phyloP scores from a whole-genome alignment of 2,888 invertebrate genomes.

The Tenodera sinensis region DNA sequence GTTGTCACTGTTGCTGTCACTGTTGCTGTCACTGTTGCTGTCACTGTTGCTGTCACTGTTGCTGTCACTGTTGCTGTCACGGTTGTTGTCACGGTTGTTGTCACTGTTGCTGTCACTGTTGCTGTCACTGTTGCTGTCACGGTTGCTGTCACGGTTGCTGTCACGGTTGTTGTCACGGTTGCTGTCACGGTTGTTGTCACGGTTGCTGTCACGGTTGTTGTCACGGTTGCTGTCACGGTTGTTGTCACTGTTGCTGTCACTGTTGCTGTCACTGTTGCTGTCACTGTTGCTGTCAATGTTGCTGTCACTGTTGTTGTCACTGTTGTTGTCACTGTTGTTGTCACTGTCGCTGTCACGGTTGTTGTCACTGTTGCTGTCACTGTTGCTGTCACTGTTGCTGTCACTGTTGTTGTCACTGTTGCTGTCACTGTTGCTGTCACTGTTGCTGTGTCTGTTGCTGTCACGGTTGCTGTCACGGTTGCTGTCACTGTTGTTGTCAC shows the following conservation, averaged over 20 bases:
- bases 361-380: too few relatives aligned
- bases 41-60: slow-evolving; percentile 8
- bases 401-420: slow-evolving; percentile 7
- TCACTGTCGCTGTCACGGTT: too few relatives aligned
- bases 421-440: slow-evolving; percentile 2
- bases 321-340: slow-evolving; percentile 4
- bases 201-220: too few relatives aligned
- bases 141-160: not conserved
- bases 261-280: not conserved
- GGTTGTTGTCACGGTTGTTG: too few relatives aligned
- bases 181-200: too few relatives aligned
- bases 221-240: too few relatives aligned
- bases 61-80: not conserved
- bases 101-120: too few relatives aligned
- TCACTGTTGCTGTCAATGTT: not conserved
- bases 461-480: not conserved
- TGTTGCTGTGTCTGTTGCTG: too few relatives aligned
- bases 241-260: too few relatives aligned
- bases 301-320: slow-evolving; percentile 10
- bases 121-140: slow-evolving; percentile 12
- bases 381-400: too few relatives aligned
- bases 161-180: too few relatives aligned
- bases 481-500: not conserved
- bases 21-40: slow-evolving; percentile 7
- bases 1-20: not conserved